Conservation (phyloP, 2,113 vertebrate genomes). For the Corythoichthys intestinalis region DNA sequence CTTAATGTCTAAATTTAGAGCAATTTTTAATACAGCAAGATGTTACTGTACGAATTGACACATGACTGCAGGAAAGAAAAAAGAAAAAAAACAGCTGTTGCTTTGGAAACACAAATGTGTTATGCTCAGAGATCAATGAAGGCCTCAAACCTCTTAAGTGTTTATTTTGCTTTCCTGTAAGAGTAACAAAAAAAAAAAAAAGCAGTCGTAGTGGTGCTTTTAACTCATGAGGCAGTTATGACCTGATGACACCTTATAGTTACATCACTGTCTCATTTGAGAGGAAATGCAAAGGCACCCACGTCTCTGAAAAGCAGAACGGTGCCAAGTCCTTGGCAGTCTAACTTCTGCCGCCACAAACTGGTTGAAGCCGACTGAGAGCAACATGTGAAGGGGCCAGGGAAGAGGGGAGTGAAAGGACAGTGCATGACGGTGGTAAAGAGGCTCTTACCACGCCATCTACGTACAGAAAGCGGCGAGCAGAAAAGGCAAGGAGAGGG, state of each 20-base stretch:
- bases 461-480: slow-evolving; percentile 32
- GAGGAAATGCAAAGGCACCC: background rate
- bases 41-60: background rate
- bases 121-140: background rate
- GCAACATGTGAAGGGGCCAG: slow-evolving; percentile 15
- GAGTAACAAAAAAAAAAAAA: background rate
- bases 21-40: background rate
- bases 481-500: slow-evolving; percentile 18
- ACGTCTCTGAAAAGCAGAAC: slow-evolving; percentile 22
- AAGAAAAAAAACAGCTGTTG: slow-evolving; percentile 13
- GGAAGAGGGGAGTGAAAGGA: background rate
- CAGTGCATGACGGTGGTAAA: slow-evolving; percentile 1
- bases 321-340: slow-evolving; percentile 45
- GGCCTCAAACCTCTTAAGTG: background rate
- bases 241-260: slow-evolving; percentile 18
- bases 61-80: background rate
- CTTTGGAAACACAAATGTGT: background rate
- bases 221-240: background rate
- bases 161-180: background rate
- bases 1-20: background rate
- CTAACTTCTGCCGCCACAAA: slow-evolving; percentile 60
- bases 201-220: background rate
- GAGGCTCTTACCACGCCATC: slow-evolving; percentile 20
- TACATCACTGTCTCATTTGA: slow-evolving; percentile 17
- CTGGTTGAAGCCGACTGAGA: slow-evolving; percentile 57